These are phyloP conservation scores for Murina feae DNA, from an alignment of 2,113 vertebrate genomes.

Conservation along the genomic window DNA sequence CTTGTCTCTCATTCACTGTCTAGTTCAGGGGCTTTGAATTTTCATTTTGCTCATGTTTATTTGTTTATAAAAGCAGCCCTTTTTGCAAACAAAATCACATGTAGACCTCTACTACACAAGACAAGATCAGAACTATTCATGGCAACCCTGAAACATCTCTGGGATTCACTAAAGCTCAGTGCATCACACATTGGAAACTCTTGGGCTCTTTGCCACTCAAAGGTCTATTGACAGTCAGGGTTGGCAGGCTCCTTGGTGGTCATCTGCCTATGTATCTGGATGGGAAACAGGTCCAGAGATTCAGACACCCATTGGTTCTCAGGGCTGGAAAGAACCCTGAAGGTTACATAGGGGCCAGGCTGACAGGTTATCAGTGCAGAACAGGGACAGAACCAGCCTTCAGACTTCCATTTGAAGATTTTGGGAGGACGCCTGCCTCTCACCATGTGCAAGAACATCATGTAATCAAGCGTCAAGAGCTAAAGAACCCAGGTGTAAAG, in stretches of 20 bases:
- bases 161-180: neutral
- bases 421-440: neutral
- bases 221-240: neutral
- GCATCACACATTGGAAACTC: neutral
- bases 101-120: neutral
- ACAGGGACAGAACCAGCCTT: neutral
- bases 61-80: neutral
- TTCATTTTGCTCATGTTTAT: conserved; percentile 10
- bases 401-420: neutral
- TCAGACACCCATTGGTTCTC: neutral
- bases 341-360: neutral
- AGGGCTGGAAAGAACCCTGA: neutral
- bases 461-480: neutral
- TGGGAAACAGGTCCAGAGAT: neutral
- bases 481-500: neutral
- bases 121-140: neutral
- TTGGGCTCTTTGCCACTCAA: neutral
- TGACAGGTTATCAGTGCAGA: neutral
- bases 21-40: neutral
- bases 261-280: neutral
- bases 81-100: neutral
- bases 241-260: neutral
- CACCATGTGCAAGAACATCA: neutral
- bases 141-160: neutral
- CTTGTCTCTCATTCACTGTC: neutral